phyloP scores from a whole-genome alignment of 1,140 invertebrate genomes.

The Gonatopus flavifemur region DNA sequence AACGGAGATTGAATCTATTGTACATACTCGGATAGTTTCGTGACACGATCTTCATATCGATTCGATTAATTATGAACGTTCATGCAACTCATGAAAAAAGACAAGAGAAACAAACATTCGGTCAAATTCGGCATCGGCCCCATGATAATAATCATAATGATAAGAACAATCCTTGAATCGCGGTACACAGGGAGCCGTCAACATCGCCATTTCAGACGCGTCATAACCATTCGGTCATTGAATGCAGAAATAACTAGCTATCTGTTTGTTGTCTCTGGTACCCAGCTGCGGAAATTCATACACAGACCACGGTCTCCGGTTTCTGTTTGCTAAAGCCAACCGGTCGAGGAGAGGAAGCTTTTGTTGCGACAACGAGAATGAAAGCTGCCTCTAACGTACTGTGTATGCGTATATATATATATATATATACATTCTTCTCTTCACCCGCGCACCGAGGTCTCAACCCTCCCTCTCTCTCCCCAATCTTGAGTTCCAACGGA shows the following conservation, averaged over 20 bases:
- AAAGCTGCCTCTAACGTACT: slow-evolving; percentile 36
- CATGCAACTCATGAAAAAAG: too few species aligned
- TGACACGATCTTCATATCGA: too few species aligned
- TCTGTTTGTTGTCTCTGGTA: slow-evolving; percentile 38
- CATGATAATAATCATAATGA: too few species aligned
- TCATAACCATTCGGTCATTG: slow-evolving; percentile 35
- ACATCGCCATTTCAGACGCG: slow-evolving; percentile 38
- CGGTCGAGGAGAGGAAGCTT: slow-evolving; percentile 33
- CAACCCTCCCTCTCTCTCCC: slow-evolving; percentile 2
- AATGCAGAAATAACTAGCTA: slow-evolving; percentile 40
- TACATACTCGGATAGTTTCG: too few species aligned
- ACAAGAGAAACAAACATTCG: too few species aligned
- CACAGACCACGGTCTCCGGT: slow-evolving; percentile 38
- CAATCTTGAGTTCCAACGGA: too few species aligned
- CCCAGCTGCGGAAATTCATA: slow-evolving; percentile 39
- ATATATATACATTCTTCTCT: slow-evolving; percentile 29
- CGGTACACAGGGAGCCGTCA: too few species aligned
- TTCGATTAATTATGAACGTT: too few species aligned
- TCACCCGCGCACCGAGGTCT: slow-evolving; percentile 11
- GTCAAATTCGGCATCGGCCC: too few species aligned
- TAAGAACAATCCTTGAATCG: too few species aligned
- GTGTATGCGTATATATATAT: too few species aligned
- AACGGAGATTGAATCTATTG: too few species aligned
- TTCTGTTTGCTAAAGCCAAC: slow-evolving; percentile 38
- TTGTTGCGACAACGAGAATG: slow-evolving; percentile 36